Conservation (phyloP, 1,140 invertebrate genomes). For the Rhopalosiphum padi region DNA sequence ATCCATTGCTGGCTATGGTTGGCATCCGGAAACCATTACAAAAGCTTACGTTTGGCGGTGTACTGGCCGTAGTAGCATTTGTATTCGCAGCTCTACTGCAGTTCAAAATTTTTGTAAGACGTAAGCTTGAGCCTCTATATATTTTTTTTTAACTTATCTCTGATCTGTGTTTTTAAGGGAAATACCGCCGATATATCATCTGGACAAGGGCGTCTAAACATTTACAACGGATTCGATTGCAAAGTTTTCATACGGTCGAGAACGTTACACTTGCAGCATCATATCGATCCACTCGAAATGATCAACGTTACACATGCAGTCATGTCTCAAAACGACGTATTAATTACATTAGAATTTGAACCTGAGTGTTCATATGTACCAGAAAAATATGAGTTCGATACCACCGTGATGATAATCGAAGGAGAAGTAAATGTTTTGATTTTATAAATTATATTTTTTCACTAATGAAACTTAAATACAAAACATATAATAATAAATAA, state of each 20-base stretch:
- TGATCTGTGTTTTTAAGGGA: neutral
- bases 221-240: conserved; percentile 72
- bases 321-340: neutral
- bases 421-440: conserved; percentile 1
- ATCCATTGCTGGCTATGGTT: conserved; percentile 63
- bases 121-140: neutral
- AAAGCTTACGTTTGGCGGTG: conserved; percentile 71
- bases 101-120: conserved; percentile 63
- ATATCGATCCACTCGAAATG: neutral
- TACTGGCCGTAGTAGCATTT: conserved; percentile 74
- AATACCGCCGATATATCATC: neutral
- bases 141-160: neutral
- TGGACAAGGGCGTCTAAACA: conserved; percentile 71
- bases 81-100: conserved; percentile 74
- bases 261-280: neutral
- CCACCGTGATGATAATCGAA: neutral
- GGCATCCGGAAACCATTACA: conserved; percentile 66
- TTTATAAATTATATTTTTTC: neutral
- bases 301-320: neutral
- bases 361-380: neutral
- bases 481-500: neutral
- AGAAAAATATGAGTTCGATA: neutral
- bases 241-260: conserved; percentile 5
- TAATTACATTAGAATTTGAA: neutral
- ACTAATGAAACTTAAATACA: neutral